Conservation (phyloP, 2,888 invertebrate genomes). For the Panzeria rudis region DNA sequence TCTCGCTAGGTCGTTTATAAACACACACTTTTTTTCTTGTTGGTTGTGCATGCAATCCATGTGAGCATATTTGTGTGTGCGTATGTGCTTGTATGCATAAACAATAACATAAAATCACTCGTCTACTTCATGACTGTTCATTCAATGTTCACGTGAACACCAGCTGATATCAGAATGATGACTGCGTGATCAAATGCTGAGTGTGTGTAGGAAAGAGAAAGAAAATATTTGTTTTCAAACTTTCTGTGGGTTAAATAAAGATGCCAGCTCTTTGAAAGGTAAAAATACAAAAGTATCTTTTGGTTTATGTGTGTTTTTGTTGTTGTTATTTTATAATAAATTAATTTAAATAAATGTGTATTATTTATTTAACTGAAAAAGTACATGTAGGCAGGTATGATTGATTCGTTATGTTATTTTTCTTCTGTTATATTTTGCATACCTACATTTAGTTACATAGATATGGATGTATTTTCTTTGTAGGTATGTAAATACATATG, state of each 20-base stretch:
- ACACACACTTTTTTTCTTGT: constrained; percentile 48
- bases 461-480: too few relatives aligned
- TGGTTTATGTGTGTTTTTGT: neutral
- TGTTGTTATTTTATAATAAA: constrained; percentile 50
- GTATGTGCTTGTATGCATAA: constrained; percentile 47
- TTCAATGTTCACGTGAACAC: constrained; percentile 92
- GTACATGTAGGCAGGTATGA: constrained; percentile 22
- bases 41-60: constrained; percentile 8
- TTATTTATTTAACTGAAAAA: neutral
- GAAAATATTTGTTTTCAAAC: constrained; percentile 82
- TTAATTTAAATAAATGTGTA: constrained; percentile 36
- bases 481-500: too few relatives aligned
- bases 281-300: constrained; percentile 40
- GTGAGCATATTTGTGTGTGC: constrained; percentile 12
- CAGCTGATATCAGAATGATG: constrained; percentile 87
- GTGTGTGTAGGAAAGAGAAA: constrained; percentile 78
- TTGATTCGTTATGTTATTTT: constrained; percentile 73
- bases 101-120: constrained; percentile 73
- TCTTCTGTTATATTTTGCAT: constrained; percentile 64
- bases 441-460: too few relatives aligned
- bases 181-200: constrained; percentile 83
- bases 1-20: constrained; percentile 67
- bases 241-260: constrained; percentile 78
- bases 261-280: constrained; percentile 73
- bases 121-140: constrained; percentile 73